Conservation (phyloP, 2,113 vertebrate species). For the Stomatorhinus ivindoensis region DNA sequence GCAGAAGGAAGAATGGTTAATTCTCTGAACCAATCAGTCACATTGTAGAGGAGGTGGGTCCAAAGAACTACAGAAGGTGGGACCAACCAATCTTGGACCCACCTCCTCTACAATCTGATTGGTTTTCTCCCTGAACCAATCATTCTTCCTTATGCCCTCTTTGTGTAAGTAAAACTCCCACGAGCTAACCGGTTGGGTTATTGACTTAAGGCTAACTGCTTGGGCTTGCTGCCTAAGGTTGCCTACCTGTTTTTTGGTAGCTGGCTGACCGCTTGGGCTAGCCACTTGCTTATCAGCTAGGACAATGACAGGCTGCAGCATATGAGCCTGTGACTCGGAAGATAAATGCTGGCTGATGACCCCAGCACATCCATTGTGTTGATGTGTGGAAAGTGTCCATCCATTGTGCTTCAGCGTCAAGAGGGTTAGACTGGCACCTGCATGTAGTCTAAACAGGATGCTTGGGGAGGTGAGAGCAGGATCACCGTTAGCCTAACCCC, state of each 20-base stretch:
- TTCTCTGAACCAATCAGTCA: too few species aligned
- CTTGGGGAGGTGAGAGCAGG: background rate
- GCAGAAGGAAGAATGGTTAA: too few species aligned
- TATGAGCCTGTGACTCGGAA: background rate
- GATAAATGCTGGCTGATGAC: background rate
- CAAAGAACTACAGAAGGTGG: too few species aligned
- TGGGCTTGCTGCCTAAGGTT: background rate
- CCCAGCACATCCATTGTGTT: background rate
- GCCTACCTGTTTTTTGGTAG: background rate
- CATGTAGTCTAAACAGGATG: background rate
- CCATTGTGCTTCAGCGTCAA: background rate
- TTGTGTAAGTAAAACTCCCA: too few species aligned
- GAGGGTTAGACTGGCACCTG: background rate
- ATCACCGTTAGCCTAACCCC: background rate
- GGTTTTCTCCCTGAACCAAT: too few species aligned
- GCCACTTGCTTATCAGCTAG: background rate
- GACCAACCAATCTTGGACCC: too few species aligned
- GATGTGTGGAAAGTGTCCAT: background rate
- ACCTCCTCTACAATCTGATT: too few species aligned
- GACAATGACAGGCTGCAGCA: conserved; percentile 28
- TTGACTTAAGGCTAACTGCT: background rate
- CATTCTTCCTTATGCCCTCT: too few species aligned
- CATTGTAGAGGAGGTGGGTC: too few species aligned
- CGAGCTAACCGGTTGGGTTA: background rate
- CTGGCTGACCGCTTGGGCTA: background rate